Conservation (phyloP, 2,113 vertebrate species). For the Edolisoma coerulescens region DNA sequence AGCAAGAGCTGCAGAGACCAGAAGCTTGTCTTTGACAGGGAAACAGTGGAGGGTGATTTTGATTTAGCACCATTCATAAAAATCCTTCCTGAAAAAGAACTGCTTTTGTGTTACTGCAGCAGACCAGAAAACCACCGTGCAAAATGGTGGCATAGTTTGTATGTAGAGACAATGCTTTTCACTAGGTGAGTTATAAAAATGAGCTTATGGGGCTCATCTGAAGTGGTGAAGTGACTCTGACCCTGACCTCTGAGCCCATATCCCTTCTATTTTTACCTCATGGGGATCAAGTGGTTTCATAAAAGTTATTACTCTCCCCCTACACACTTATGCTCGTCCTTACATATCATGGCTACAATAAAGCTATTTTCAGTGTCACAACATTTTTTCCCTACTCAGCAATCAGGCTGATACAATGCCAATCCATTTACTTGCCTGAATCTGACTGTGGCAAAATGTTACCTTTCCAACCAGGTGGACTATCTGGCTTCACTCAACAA, state of each 20-base stretch:
- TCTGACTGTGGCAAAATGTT: background rate
- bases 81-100: background rate
- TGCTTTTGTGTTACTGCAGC: background rate
- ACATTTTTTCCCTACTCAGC: background rate
- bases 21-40: background rate
- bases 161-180: background rate
- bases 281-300: background rate
- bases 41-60: background rate
- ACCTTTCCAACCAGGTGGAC: background rate
- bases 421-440: background rate
- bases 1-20: background rate
- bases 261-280: background rate
- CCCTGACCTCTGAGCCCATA: background rate
- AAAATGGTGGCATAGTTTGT: background rate
- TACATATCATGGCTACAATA: background rate
- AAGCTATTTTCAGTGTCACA: background rate
- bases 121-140: background rate
- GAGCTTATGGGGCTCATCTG: background rate
- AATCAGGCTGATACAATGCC: background rate
- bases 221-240: background rate
- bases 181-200: background rate
- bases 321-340: background rate
- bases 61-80: background rate
- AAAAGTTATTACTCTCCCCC: background rate
- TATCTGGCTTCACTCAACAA: background rate